These are phyloP conservation scores for Cheilinus undulatus DNA, from an alignment of 2,113 vertebrate species.

Conservation along the genomic window DNA sequence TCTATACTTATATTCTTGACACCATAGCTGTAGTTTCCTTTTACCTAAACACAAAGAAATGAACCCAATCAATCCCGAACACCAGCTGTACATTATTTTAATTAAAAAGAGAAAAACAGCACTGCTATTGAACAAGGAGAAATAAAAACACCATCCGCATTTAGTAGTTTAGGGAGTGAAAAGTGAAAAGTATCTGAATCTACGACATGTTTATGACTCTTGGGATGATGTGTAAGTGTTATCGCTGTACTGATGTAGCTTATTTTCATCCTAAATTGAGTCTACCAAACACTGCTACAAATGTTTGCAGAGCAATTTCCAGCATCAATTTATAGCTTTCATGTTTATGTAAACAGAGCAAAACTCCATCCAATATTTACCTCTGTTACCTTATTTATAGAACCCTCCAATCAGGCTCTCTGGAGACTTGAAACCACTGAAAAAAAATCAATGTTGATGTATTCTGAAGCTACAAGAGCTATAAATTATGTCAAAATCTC, in stretches of 20 bases:
- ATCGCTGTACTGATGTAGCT: slow-evolving; percentile 5
- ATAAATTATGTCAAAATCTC: neutral
- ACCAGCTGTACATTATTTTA: neutral
- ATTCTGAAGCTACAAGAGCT: neutral
- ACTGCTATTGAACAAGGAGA: too few species aligned
- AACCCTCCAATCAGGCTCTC: neutral
- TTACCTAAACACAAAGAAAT: slow-evolving; percentile 11
- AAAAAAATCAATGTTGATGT: neutral
- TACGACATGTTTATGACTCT: neutral
- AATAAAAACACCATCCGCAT: neutral
- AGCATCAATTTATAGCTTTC: neutral
- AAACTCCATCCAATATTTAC: neutral
- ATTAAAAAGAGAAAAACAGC: slow-evolving; percentile 15
- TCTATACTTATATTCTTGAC: neutral
- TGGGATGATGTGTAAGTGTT: neutral
- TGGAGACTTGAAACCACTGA: neutral
- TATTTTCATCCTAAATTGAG: neutral
- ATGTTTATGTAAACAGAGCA: neutral
- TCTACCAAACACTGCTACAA: too few species aligned
- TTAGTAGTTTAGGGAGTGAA: neutral
- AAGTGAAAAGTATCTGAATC: neutral
- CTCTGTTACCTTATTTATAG: slow-evolving; percentile 18
- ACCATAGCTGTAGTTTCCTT: neutral
- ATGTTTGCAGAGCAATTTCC: neutral
- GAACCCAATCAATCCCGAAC: slow-evolving; percentile 9